phyloP scores from a whole-genome alignment of 2,888 invertebrate species.

The Marronus borbonicus region DNA sequence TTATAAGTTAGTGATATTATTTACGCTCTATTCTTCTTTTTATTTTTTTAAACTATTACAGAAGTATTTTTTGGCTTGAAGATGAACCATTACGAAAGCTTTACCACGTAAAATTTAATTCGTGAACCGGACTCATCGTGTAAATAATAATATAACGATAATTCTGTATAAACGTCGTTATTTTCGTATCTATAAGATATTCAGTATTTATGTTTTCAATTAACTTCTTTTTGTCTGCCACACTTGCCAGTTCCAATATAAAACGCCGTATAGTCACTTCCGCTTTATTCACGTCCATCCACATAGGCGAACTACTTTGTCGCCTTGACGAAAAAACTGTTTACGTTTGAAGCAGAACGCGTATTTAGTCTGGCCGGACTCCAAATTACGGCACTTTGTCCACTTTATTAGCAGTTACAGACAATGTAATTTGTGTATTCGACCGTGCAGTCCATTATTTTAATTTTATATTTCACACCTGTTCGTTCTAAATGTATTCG shows the following conservation, averaged over 20 bases:
- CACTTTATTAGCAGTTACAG: constrained; percentile 47
- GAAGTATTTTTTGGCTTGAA: too few relatives aligned
- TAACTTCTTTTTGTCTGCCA: background rate
- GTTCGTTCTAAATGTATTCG: constrained; percentile 26
- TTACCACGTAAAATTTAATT: background rate
- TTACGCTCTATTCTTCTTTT: too few relatives aligned
- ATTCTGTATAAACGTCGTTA: background rate
- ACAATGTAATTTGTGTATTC: constrained; percentile 46
- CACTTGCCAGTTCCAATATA: constrained; percentile 9
- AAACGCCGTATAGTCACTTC: background rate
- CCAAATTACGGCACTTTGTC: constrained; percentile 48
- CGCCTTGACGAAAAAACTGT: constrained; percentile 26
- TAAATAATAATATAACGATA: too few relatives aligned
- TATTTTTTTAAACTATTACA: too few relatives aligned
- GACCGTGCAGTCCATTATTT: constrained; percentile 36
- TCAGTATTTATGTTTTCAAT: constrained; percentile 4
- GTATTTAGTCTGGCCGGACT: constrained; percentile 42
- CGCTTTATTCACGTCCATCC: background rate
- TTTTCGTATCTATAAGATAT: background rate
- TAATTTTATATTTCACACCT: constrained; percentile 48
- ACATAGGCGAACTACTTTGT: background rate
- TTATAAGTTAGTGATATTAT: too few relatives aligned
- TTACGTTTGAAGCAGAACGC: constrained; percentile 23
- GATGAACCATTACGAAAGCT: background rate
- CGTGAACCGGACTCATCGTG: background rate